These are phyloP conservation scores for Oscheius myriophilus DNA, from an alignment of 2,888 invertebrate genomes.

Conservation along the genomic window DNA sequence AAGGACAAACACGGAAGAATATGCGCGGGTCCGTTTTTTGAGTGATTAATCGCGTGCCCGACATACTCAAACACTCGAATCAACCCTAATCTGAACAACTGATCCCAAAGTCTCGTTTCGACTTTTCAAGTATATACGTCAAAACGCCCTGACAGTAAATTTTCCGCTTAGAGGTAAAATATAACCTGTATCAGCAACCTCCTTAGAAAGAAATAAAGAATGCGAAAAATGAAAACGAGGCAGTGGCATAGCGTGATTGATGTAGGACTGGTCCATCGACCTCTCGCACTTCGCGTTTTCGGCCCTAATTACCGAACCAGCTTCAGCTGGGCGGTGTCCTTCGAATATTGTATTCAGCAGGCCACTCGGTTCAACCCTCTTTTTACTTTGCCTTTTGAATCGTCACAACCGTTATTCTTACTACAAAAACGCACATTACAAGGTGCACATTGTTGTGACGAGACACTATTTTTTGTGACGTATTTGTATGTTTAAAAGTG, in stretches of 20 bases:
- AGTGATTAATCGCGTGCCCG: conserved; percentile 27
- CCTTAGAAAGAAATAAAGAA: not conserved
- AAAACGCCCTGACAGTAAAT: no score
- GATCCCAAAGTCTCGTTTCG: not conserved
- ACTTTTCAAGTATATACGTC: no score
- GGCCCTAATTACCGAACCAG: conserved; percentile 23
- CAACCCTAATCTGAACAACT: conserved; percentile 13
- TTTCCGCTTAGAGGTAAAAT: no score
- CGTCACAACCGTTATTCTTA: no score
- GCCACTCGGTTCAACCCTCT: no score
- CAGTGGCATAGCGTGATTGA: conserved; percentile 26
- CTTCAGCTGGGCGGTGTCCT: conserved; percentile 2
- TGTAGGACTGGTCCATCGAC: conserved; percentile 22
- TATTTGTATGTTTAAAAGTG: no score
- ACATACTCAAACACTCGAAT: conserved; percentile 22
- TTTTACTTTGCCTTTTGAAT: no score
- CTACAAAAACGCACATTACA: no score
- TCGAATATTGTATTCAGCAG: no score
- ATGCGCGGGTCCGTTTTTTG: conserved; percentile 2
- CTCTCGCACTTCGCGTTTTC: conserved; percentile 24
- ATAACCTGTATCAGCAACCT: no score
- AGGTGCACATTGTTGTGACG: no score
- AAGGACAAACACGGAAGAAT: conserved; percentile 4
- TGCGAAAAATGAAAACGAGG: conserved; percentile 9
- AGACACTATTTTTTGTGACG: no score